phyloP scores from a whole-genome alignment of 2,113 vertebrate genomes.

The Aviceda subcristata region DNA sequence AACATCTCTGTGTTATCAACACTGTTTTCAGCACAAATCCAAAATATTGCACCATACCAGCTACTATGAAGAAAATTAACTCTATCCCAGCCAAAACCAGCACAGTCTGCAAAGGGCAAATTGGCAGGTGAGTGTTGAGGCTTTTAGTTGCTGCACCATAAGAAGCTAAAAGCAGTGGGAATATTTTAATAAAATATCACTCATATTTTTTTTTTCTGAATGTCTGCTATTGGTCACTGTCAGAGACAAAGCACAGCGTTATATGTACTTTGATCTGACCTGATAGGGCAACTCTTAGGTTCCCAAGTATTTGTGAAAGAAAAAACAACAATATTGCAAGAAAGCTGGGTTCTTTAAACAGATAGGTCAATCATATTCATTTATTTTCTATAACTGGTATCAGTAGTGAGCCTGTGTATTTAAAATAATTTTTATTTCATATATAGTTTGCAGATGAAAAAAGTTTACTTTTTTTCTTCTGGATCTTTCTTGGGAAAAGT shows the following conservation, averaged over 20 bases:
- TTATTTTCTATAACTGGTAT: neutral
- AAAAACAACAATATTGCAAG: neutral
- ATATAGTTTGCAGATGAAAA: neutral
- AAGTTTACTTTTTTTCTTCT: neutral
- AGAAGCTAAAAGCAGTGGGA: neutral
- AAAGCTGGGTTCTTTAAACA: neutral
- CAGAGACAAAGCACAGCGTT: neutral
- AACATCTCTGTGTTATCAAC: no score
- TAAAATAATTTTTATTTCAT: neutral
- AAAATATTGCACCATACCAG: no score
- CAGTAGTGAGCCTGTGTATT: neutral
- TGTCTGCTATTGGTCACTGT: neutral
- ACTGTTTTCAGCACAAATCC: no score
- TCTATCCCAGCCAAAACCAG: no score
- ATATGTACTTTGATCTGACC: neutral
- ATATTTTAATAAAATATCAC: neutral
- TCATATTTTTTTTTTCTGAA: neutral
- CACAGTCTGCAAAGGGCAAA: neutral
- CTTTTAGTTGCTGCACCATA: neutral
- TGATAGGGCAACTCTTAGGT: neutral
- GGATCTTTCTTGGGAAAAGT: neutral
- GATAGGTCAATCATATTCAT: fast-evolving
- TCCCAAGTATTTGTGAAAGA: neutral
- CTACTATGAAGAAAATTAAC: no score
- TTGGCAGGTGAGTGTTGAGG: neutral